Evolutionary conservation across 2,797 vertebrate genomes (phyloP).

Genomic region (Phataginus tetradactyla): DNA sequence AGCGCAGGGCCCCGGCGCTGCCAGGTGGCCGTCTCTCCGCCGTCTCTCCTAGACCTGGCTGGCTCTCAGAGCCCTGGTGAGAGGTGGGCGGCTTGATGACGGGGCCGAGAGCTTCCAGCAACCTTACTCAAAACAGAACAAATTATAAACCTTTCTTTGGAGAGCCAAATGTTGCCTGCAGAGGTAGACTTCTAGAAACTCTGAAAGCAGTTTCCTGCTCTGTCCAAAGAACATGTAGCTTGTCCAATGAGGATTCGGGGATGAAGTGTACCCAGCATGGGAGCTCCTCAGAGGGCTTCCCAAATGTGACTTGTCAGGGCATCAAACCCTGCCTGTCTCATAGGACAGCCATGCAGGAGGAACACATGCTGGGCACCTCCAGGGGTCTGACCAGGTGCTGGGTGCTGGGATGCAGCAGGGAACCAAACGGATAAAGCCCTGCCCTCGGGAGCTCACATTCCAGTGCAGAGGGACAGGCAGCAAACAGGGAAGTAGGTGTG

Average conservation of each 20-base stretch:
- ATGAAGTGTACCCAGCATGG: neutral
- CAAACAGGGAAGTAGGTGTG: neutral
- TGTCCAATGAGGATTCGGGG: neutral
- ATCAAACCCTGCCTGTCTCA: fast-evolving
- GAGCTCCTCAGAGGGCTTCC: too few species aligned
- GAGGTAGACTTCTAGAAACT: conserved; percentile 40
- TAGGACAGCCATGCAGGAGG: fast-evolving
- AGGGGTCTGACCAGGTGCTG: fast-evolving
- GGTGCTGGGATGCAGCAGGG: too few species aligned
- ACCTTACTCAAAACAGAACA: conserved; percentile 19
- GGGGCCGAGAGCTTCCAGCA: neutral
- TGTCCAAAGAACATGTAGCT: neutral
- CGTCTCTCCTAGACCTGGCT: neutral
- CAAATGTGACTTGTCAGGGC: neutral
- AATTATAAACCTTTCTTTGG: neutral
- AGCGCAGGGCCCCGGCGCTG: neutral
- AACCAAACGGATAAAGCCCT: neutral
- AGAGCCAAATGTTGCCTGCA: neutral
- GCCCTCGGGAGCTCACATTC: fast-evolving
- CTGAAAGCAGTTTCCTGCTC: neutral
- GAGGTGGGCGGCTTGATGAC: neutral
- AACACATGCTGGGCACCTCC: neutral
- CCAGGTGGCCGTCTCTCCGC: conserved; percentile 17
- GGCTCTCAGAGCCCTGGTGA: neutral
- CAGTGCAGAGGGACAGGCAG: neutral